Evolutionary conservation across 2,113 vertebrate genomes (phyloP), one percentile per base, ranked within the genome.

Genomic region (Amazona vittata): DNA sequence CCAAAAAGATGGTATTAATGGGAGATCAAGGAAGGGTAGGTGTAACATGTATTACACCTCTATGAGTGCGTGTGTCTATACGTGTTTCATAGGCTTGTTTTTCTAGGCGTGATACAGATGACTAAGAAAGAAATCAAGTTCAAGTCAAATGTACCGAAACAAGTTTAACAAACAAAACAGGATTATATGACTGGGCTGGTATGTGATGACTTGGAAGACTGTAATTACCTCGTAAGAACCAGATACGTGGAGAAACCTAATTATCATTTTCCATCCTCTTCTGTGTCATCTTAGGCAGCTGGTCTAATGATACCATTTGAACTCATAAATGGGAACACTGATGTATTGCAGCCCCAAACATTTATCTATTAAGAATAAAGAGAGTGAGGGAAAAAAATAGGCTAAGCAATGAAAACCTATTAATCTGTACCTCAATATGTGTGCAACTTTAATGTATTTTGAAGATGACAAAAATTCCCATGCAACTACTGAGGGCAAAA

Each of bases 141-240:
- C 17, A 29, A 93, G 62, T 94, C 70, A 91, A 92, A 91, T 65
- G 73, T 52, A 93, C 76, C 87, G 69, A 92, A 97, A 96, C 96
- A 90, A 96, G 96, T 96, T 93, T 75, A 93, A 84, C 97, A 96
- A 94, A 96, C 94, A 81, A 80, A 97, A 94, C 97, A 62, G 79
- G 95, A 41, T 96, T 93, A 85, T 92, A 63, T 93, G 92, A 96
- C 57, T 91, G 90, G 87, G 63, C 83, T 90, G 92, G 92, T 93
- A 86, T 81, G 83, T 52, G 73, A 76, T 85, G 92, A 90, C 67
- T 94, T 93, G 53, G 71, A 84, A 74, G 95, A 59, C 63, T 83
- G 71, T 86, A 90, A 85, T 96, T 94, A 71, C 28, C 50, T 86
- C 78, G 21, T 41, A 87, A 91, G 86, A 91, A 55, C 53, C 60